Conservation (phyloP, 2,888 invertebrate species). For the Lasioglossum morio region DNA sequence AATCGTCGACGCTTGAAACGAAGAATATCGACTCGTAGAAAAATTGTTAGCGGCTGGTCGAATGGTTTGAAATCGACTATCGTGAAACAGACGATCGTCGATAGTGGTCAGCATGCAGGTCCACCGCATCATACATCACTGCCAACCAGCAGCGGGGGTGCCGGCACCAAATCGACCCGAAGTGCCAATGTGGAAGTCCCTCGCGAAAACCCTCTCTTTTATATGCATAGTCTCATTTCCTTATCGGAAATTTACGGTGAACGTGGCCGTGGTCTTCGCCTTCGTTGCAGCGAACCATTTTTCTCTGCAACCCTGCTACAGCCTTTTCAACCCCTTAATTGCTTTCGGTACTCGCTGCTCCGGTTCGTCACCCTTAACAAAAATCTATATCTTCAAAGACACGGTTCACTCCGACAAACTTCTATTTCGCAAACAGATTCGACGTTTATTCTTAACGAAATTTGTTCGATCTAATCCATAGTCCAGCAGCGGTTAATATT, state of each 20-base stretch:
- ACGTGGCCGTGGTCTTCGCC: conserved; percentile 35
- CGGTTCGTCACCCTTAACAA: neutral
- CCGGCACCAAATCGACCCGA: conserved; percentile 79
- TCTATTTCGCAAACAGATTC: neutral
- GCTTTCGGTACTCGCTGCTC: neutral
- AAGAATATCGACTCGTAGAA: neutral
- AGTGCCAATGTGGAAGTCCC: conserved; percentile 74
- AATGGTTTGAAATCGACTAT: conserved; percentile 4
- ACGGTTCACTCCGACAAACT: neutral
- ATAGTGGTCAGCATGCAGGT: conserved; percentile 69
- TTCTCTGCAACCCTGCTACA: conserved; percentile 34
- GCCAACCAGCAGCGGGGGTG: conserved; percentile 73
- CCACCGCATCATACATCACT: conserved; percentile 80
- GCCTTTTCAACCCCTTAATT: conserved; percentile 42
- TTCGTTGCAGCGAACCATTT: conserved; percentile 24
- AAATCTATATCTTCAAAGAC: neutral
- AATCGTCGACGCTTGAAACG: neutral
- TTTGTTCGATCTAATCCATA: neutral
- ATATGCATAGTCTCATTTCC: conserved; percentile 84
- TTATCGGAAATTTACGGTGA: conserved; percentile 79
- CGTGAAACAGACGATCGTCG: conserved; percentile 41
- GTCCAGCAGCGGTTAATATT: neutral
- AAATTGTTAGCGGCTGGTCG: neutral
- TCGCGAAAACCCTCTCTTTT: conserved; percentile 77
- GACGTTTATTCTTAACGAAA: neutral